These are phyloP conservation scores for Glaucomys volans DNA, from an alignment of 2,113 vertebrate genomes.

Conservation along the genomic window DNA sequence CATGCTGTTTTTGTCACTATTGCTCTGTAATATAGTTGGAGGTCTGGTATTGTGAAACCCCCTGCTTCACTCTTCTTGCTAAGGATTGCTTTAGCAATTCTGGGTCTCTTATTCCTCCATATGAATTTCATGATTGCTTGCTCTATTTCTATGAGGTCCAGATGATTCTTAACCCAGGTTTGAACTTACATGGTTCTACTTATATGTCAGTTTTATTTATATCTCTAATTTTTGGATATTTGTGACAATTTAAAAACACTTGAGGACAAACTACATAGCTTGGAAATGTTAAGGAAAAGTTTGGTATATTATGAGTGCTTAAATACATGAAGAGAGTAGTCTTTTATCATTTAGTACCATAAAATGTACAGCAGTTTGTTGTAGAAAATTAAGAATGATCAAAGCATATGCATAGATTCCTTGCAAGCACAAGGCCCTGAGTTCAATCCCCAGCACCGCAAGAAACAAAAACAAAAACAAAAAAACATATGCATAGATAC, in stretches of 20 bases:
- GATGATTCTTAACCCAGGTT: not conserved
- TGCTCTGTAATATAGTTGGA: too few species aligned
- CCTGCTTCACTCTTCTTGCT: too few species aligned
- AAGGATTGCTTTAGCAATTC: too few species aligned
- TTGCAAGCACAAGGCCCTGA: too few species aligned
- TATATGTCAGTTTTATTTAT: not conserved
- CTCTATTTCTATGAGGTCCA: too few species aligned
- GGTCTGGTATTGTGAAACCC: too few species aligned
- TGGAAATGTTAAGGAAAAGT: not conserved
- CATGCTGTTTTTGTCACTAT: too few species aligned
- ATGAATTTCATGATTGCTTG: too few species aligned
- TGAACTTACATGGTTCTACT: not conserved
- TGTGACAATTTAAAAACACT: not conserved
- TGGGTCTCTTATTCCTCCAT: too few species aligned
- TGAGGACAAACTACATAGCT: not conserved
- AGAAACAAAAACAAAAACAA: too few species aligned
- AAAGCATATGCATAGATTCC: too few species aligned
- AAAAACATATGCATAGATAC: not conserved
- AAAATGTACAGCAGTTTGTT: not conserved
- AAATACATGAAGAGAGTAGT: not conserved
- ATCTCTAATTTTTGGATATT: not conserved
- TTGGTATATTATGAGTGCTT: not conserved
- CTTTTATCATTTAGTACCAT: not conserved
- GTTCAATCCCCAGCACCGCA: too few species aligned
- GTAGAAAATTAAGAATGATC: not conserved